phyloP scores from a whole-genome alignment of 2,888 invertebrate genomes.

The Cheilosia grossa region DNA sequence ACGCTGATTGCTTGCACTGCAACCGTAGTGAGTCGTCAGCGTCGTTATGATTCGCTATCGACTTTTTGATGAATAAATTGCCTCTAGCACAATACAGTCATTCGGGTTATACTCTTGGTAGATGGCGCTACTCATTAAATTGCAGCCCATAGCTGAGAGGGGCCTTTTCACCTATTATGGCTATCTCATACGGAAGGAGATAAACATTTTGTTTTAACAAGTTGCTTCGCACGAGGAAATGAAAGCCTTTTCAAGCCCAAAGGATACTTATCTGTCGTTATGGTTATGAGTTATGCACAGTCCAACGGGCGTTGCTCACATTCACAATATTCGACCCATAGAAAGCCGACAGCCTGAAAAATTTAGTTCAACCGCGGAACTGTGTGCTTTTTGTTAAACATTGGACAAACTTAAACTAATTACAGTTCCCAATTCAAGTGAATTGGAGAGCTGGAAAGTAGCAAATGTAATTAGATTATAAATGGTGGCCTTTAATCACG shows the following conservation, averaged over 20 bases:
- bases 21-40: background rate
- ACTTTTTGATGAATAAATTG: slow-evolving; percentile 6
- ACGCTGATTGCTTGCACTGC: slow-evolving; percentile 16
- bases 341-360: background rate
- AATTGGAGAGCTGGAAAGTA: slow-evolving; percentile 4
- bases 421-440: background rate
- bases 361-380: background rate
- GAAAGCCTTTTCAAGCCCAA: background rate
- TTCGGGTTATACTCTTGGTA: background rate
- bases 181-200: background rate
- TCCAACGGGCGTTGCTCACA: background rate
- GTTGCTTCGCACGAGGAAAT: too few species aligned
- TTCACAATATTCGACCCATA: background rate
- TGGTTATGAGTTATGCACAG: background rate
- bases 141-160: background rate
- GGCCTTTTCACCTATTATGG: background rate
- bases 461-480: slow-evolving; percentile 17
- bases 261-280: too few species aligned
- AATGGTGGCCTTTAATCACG: slow-evolving; percentile 44
- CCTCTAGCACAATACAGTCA: background rate
- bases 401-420: slow-evolving; percentile 15
- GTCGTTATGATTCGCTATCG: slow-evolving; percentile 13
- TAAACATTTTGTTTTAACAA: background rate
- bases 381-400: background rate
- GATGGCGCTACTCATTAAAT: slow-evolving; percentile 25